Conservation (phyloP, 2,797 vertebrate species). For the Urophycis tenuis region DNA sequence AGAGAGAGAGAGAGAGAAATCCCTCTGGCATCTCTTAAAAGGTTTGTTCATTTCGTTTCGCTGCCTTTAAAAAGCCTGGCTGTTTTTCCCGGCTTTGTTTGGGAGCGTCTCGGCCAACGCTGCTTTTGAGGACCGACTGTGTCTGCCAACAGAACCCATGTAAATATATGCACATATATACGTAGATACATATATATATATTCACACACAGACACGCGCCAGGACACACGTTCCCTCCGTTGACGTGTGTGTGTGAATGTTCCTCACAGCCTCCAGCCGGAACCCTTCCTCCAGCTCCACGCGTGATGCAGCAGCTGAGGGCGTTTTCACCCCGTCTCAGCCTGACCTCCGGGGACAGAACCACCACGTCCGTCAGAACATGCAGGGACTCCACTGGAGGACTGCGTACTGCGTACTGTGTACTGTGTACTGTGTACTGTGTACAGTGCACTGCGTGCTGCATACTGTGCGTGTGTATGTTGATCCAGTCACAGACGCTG, state of each 20-base stretch:
- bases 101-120: conserved; percentile 47
- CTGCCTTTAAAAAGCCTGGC: conserved; percentile 47
- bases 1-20: conserved; percentile 21
- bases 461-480: too few species aligned
- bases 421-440: too few species aligned
- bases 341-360: not conserved
- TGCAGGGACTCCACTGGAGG: not conserved
- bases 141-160: conserved; percentile 42
- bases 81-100: conserved; percentile 60
- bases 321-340: not conserved
- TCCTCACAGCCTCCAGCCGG: not conserved
- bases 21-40: conserved; percentile 58
- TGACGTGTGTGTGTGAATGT: not conserved
- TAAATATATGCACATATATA: not conserved
- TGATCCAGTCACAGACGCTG: not conserved
- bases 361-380: not conserved
- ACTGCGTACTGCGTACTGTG: too few species aligned
- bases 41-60: conserved; percentile 56
- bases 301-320: too few species aligned
- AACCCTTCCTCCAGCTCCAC: not conserved
- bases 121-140: conserved; percentile 44
- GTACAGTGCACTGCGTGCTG: too few species aligned
- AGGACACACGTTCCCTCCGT: not conserved
- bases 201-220: not conserved
- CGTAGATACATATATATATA: not conserved